These are phyloP conservation scores for Coelinius sp. DNA, from an alignment of 2,888 invertebrate genomes.

Conservation along the genomic window DNA sequence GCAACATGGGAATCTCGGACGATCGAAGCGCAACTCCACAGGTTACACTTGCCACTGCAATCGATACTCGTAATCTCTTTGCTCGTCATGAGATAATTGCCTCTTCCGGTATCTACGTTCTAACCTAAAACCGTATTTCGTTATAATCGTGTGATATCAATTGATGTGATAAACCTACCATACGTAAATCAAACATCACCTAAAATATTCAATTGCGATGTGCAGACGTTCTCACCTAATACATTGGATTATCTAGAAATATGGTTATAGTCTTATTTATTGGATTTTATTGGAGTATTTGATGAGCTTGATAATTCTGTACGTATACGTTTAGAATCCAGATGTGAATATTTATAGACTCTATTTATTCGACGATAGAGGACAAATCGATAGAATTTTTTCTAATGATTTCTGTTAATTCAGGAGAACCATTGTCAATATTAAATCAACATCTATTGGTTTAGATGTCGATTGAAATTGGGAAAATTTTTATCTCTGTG, in stretches of 20 bases:
- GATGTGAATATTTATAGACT: not conserved
- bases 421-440: not conserved
- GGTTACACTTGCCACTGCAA: conserved; percentile 29
- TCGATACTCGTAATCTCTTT: conserved; percentile 8
- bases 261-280: not conserved
- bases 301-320: not conserved
- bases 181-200: not conserved
- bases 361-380: not conserved
- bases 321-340: not conserved
- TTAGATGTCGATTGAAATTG: too few species aligned
- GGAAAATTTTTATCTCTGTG: too few species aligned
- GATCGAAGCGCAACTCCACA: conserved; percentile 34
- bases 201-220: not conserved
- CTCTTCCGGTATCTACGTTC: not conserved
- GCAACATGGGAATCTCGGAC: conserved; percentile 31
- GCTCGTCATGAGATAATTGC: conserved; percentile 4
- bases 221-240: not conserved
- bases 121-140: not conserved
- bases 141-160: not conserved
- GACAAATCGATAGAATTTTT: not conserved
- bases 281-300: not conserved
- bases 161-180: not conserved
- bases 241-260: not conserved
- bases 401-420: not conserved
- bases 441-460: too few species aligned